A percentile compares a stretch with the other conserved stretches of the same genome.
Evolutionary conservation across 2,888 invertebrate genomes (phyloP).

Genomic region (Smittia sp.): DNA sequence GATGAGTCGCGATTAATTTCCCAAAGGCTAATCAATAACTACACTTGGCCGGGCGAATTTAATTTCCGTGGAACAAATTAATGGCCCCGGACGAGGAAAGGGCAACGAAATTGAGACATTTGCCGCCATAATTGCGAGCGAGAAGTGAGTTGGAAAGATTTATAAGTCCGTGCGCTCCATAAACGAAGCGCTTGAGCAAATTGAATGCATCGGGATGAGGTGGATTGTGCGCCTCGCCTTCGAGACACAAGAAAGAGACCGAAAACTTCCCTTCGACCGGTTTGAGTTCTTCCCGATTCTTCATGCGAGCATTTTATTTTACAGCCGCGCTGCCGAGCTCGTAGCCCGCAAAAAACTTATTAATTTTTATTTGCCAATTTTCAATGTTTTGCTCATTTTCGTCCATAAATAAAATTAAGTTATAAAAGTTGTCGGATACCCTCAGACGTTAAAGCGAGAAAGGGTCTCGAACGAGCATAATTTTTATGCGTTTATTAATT

Average conservation of each 20-base stretch:
- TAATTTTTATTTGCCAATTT: conserved; percentile 42
- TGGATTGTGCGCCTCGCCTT: no score
- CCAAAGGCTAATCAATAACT: conserved; percentile 29
- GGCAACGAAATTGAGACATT: conserved; percentile 22
- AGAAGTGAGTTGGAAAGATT: not conserved
- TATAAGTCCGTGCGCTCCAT: not conserved
- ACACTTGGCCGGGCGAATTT: not conserved
- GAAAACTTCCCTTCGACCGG: not conserved
- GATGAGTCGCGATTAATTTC: conserved; percentile 24
- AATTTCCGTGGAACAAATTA: conserved; percentile 26
- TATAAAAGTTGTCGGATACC: conserved; percentile 30
- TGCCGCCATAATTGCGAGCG: conserved; percentile 19
- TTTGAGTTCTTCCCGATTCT: not conserved
- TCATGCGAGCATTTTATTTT: not conserved
- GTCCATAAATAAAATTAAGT: conserved; percentile 41
- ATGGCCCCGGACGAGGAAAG: conserved; percentile 7
- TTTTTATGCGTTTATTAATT: conserved; percentile 41
- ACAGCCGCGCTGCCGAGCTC: not conserved
- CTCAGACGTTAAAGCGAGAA: conserved; percentile 17
- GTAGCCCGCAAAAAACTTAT: conserved; percentile 31
- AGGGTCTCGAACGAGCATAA: conserved; percentile 28
- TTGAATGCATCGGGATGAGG: no score
- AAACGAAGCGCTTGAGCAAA: no score
- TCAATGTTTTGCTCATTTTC: conserved; percentile 40
- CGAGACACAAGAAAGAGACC: not conserved